phyloP scores from a whole-genome alignment of 2,113 vertebrate species.

The Thunnus thynnus region DNA sequence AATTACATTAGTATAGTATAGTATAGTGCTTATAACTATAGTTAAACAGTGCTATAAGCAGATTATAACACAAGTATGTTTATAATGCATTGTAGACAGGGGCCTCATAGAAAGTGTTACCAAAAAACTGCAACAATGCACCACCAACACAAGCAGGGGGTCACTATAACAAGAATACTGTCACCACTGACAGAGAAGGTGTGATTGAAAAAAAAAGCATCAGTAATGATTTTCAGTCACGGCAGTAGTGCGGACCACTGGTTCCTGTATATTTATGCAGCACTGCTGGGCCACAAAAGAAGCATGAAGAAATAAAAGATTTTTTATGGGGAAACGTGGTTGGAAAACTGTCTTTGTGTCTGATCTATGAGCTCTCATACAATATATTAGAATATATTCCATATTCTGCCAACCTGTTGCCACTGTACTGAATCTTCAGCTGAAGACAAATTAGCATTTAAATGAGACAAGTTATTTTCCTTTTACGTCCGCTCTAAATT shows the following conservation, averaged over 20 bases:
- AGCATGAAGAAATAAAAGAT: slow-evolving; percentile 70
- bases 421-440: slow-evolving; percentile 69
- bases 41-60: no score
- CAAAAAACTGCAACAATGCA: no score
- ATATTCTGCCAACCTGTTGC: slow-evolving; percentile 74
- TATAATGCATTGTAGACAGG: no score
- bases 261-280: slow-evolving; percentile 69
- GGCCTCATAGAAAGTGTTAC: no score
- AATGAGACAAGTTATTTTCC: slow-evolving; percentile 80
- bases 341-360: slow-evolving; percentile 64
- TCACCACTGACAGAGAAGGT: slow-evolving; percentile 29
- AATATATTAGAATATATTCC: slow-evolving; percentile 59
- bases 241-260: slow-evolving; percentile 55
- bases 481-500: slow-evolving; percentile 69
- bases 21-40: no score
- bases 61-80: no score
- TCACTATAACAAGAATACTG: slow-evolving; percentile 13
- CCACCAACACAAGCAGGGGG: background rate
- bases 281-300: slow-evolving; percentile 60
- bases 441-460: slow-evolving; percentile 80
- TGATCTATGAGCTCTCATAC: slow-evolving; percentile 62
- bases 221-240: slow-evolving; percentile 65
- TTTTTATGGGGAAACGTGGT: slow-evolving; percentile 55
- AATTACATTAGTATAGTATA: no score
- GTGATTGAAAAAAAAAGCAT: slow-evolving; percentile 56